Evolutionary conservation across 2,888 invertebrate genomes (phyloP).

Genomic region (Archaeoteleia sp.): DNA sequence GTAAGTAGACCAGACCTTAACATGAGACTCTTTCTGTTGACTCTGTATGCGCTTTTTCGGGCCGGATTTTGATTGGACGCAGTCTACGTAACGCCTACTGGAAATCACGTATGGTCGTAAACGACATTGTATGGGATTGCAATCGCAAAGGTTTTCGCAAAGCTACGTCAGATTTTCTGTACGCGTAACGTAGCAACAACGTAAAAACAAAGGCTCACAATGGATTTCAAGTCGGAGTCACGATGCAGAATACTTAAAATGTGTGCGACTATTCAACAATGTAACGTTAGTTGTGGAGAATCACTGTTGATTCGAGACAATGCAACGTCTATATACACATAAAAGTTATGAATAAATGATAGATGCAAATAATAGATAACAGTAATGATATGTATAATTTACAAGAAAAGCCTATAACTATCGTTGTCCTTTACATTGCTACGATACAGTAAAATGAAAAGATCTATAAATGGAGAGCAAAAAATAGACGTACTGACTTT

Average conservation of each 20-base stretch:
- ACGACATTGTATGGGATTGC: background rate
- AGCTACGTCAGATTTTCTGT: background rate
- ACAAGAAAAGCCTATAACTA: slow-evolving; percentile 43
- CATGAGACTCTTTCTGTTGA: slow-evolving; percentile 66
- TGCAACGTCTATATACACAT: slow-evolving; percentile 1
- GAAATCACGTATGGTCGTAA: background rate
- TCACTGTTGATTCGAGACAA: slow-evolving; percentile 33
- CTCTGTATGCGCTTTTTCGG: slow-evolving; percentile 65
- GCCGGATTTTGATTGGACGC: slow-evolving; percentile 69
- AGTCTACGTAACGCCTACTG: slow-evolving; percentile 36
- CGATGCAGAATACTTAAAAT: background rate
- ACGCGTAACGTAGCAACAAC: slow-evolving; percentile 18
- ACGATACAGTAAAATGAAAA: slow-evolving; percentile 36
- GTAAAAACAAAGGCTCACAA: slow-evolving; percentile 1
- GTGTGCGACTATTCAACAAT: background rate
- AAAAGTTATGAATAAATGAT: slow-evolving; percentile 17
- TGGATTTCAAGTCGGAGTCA: background rate
- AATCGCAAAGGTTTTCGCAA: background rate
- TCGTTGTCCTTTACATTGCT: slow-evolving; percentile 50
- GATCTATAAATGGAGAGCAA: slow-evolving; percentile 44
- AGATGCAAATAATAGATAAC: slow-evolving; percentile 21
- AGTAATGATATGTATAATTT: slow-evolving; percentile 26
- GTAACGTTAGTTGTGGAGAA: slow-evolving; percentile 35
- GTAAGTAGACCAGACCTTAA: slow-evolving; percentile 74
- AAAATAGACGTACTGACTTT: slow-evolving; percentile 62